Evolutionary conservation across 2,797 vertebrate genomes (phyloP).

Genomic region (Chloroceryle amazona): DNA sequence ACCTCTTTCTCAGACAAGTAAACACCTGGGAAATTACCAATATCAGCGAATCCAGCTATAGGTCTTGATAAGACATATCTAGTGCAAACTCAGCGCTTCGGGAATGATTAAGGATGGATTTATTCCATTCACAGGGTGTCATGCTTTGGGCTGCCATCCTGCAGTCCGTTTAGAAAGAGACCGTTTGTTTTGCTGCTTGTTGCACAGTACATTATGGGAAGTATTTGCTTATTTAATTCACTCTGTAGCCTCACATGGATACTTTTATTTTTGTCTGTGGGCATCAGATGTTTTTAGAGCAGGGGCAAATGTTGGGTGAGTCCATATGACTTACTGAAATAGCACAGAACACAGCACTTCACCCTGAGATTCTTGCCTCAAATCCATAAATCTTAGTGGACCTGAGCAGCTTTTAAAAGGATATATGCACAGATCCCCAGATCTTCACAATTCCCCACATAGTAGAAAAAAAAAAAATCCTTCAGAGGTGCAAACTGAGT

Average conservation of each 20-base stretch:
- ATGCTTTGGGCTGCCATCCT: neutral
- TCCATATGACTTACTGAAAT: accelerated
- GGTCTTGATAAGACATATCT: constrained; percentile 40
- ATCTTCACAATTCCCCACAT: neutral
- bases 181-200: neutral
- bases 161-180: neutral
- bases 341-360: neutral
- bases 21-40: neutral
- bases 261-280: neutral
- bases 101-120: neutral
- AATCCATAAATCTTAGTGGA: neutral
- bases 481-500: neutral
- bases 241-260: neutral
- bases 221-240: neutral
- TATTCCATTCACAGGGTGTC: neutral
- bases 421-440: neutral
- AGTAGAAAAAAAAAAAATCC: neutral
- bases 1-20: neutral
- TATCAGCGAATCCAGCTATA: neutral
- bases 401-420: neutral
- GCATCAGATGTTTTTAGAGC: neutral
- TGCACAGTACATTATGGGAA: neutral
- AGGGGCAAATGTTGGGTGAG: accelerated
- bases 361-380: neutral
- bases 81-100: neutral